Evolutionary conservation across 2,888 invertebrate genomes (phyloP), one percentile per base, ranked within the genome.

Genomic region (Tachina grossa): DNA sequence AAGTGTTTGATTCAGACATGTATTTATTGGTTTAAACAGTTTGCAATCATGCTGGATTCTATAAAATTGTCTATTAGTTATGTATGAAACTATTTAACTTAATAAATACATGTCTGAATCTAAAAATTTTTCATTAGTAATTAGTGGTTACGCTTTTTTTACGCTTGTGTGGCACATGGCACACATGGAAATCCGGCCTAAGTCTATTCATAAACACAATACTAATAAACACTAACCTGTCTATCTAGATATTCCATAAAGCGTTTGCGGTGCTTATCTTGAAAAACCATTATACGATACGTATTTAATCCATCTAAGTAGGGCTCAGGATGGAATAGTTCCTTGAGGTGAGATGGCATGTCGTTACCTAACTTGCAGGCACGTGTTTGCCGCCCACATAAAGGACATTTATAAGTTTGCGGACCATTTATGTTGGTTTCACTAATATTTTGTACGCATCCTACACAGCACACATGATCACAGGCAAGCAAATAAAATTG

Each of bases 261-360:
- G 63, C 88, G 87, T 5, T 78, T 76, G 0, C 87, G 85, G 69
- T 92, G 89, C 5, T 66, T 82, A 5, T 57, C 57, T 55, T 91
- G 92, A 81, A 92, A 91, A 4, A 45, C 53, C 22, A 87, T 51
- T 16, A 90, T 81, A 1, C 71, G 51, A 1, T 83, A 71, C 41
- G 87, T 87, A 5, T 77, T 83, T 31, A 89, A 22, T 1, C 87
- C 86, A 31, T 90, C 88, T 0, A 9, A 41, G 88, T 88, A 91
- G 0, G 90, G 90, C 51, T 88, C 87, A 9, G 91, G 91, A 82
- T 92, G 92, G 57, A 91, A 90, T 14, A 90, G 85, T 13, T 89
- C 87, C 51, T 92, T 92, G 0, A 90, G 82, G 78, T 88, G 89
- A 14, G 75, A n/a, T 2, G 90, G 88, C 87, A 92, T 87, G 9